Conservation (phyloP, 2,797 vertebrate genomes). For the Presbytis comata region DNA sequence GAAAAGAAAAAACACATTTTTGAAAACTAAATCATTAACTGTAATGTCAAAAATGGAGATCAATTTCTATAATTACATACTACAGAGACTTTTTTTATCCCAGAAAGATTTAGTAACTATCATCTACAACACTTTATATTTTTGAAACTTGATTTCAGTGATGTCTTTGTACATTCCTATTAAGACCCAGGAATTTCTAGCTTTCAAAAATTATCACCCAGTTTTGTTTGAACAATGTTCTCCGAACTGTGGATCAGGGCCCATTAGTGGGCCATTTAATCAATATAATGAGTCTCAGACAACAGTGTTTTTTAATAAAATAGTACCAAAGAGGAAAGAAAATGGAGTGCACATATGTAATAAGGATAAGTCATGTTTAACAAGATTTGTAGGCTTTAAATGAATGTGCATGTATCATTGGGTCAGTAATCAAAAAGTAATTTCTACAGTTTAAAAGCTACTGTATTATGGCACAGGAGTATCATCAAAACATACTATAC, state of each 20-base stretch:
- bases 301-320: not conserved
- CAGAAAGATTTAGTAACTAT: slow-evolving; percentile 44
- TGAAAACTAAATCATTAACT: slow-evolving; percentile 64
- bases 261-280: not conserved
- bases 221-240: not conserved
- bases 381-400: slow-evolving; percentile 2
- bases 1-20: slow-evolving; percentile 70
- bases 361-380: not conserved
- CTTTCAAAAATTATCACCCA: slow-evolving; percentile 37
- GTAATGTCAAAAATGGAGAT: slow-evolving; percentile 67
- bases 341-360: not conserved
- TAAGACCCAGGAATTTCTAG: not conserved
- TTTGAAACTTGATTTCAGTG: slow-evolving; percentile 53
- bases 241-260: not conserved
- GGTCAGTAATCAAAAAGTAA: not conserved
- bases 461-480: not conserved
- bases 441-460: slow-evolving; percentile 30
- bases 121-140: slow-evolving; percentile 32
- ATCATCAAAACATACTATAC: slow-evolving; percentile 19
- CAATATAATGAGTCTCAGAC: not conserved
- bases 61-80: slow-evolving; percentile 65
- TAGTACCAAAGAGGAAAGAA: not conserved
- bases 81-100: slow-evolving; percentile 54
- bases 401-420: not conserved
- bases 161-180: not conserved